Conservation (phyloP, 2,888 invertebrate genomes). For the Leptura quadrifasciata region DNA sequence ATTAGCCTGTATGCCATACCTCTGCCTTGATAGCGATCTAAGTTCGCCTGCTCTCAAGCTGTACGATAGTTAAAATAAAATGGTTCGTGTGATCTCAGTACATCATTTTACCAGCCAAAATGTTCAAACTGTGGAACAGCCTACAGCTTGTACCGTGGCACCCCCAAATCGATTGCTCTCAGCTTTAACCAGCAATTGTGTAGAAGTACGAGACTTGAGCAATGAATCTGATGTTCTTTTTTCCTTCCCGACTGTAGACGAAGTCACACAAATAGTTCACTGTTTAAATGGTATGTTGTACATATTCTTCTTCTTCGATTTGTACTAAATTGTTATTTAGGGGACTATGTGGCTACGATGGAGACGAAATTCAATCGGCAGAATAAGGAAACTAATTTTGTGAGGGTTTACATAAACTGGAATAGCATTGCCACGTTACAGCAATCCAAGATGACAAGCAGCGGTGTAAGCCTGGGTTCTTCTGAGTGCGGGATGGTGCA, state of each 20-base stretch:
- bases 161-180: conserved; percentile 78
- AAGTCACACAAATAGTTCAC: conserved; percentile 80
- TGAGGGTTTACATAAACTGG: conserved; percentile 87
- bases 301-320: background rate
- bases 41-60: background rate
- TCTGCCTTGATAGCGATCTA: background rate
- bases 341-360: conserved; percentile 81
- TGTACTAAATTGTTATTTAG: conserved; percentile 67
- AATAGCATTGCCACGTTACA: conserved; percentile 75
- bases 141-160: conserved; percentile 80
- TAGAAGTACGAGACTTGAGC: conserved; percentile 78
- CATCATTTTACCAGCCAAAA: conserved; percentile 82
- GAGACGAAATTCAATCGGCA: conserved; percentile 77
- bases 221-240: conserved; percentile 74
- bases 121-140: conserved; percentile 80
- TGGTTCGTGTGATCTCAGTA: conserved; percentile 83
- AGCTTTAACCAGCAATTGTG: conserved; percentile 78
- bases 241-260: conserved; percentile 84
- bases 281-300: conserved; percentile 78
- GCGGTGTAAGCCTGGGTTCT: conserved; percentile 70
- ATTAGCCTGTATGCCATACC: conserved; percentile 1
- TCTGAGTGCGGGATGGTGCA: conserved; percentile 74
- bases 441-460: conserved; percentile 73
- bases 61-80: conserved; percentile 65
- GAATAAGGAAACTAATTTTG: conserved; percentile 75